Conservation (phyloP, 2,888 invertebrate genomes). For the Drosophila paramelanica region DNA sequence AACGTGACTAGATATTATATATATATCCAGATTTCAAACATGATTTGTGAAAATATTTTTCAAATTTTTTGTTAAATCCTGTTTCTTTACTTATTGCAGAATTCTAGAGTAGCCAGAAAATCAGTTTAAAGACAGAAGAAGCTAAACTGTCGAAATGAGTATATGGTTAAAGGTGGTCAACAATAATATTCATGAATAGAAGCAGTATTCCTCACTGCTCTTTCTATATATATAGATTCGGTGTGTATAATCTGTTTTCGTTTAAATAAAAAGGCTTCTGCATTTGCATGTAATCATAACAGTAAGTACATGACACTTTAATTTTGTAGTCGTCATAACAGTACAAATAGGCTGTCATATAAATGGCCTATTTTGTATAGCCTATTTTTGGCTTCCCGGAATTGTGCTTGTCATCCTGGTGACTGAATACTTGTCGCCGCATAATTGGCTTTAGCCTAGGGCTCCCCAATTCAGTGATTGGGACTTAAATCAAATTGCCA, state of each 20-base stretch:
- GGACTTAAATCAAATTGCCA: conserved; percentile 63
- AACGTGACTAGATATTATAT: too few relatives aligned
- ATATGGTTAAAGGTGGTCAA: background rate
- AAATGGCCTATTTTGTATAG: conserved; percentile 4
- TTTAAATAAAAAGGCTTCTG: background rate
- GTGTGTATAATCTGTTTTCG: too few relatives aligned
- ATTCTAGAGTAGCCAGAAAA: background rate
- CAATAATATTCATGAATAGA: background rate
- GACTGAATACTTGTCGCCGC: conserved; percentile 34
- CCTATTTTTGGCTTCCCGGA: conserved; percentile 16
- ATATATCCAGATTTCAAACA: too few relatives aligned
- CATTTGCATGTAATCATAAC: background rate
- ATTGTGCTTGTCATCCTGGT: conserved; percentile 40
- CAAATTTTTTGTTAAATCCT: too few relatives aligned
- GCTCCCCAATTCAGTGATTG: conserved; percentile 37
- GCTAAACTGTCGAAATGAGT: too few relatives aligned
- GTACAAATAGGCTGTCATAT: background rate
- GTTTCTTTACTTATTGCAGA: too few relatives aligned
- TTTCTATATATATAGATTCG: too few relatives aligned
- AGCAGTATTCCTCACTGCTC: too few relatives aligned
- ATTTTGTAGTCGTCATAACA: background rate
- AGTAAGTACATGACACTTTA: background rate
- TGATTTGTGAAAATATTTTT: too few relatives aligned
- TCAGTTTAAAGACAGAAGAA: background rate
- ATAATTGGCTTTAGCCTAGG: conserved; percentile 47